Percentiles rank a stretch among this genome's conserved stretches.
These are phyloP conservation scores for Leptodirus hochenwartii DNA, from an alignment of 2,888 invertebrate species.

Conservation along the genomic window DNA sequence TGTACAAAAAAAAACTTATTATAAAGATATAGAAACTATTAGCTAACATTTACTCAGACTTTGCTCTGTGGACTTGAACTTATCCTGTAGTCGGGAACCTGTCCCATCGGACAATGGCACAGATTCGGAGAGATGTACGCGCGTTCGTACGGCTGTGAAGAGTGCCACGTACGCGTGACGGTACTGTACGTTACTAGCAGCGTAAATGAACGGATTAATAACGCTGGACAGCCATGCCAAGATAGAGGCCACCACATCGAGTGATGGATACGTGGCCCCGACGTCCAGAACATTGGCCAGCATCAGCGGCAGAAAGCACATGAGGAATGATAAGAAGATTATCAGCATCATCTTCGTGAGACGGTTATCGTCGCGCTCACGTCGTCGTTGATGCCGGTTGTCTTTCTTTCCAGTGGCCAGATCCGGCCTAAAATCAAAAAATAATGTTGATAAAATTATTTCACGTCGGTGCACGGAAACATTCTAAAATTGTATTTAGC, in stretches of 20 bases:
- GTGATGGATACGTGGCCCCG: slow-evolving; percentile 47
- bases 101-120: too few species aligned
- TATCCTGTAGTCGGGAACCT: too few species aligned
- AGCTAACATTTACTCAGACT: background rate
- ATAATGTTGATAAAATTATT: slow-evolving; percentile 3
- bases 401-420: slow-evolving; percentile 13
- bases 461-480: background rate
- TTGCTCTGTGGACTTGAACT: too few species aligned
- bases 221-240: slow-evolving; percentile 83
- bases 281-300: slow-evolving; percentile 77
- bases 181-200: slow-evolving; percentile 75
- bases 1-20: background rate
- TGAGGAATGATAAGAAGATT: slow-evolving; percentile 71
- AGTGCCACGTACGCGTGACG: slow-evolving; percentile 39
- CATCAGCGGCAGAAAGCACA: slow-evolving; percentile 78
- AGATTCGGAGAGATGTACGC: too few species aligned
- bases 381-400: too few species aligned
- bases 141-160: slow-evolving; percentile 25
- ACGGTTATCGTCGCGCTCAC: slow-evolving; percentile 53
- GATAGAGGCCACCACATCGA: slow-evolving; percentile 70
- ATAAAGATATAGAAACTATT: background rate
- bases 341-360: slow-evolving; percentile 73
- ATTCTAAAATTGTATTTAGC: background rate
- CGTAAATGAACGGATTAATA: slow-evolving; percentile 80
- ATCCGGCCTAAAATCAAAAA: slow-evolving; percentile 17